Percentiles rank a stretch among this genome's conserved stretches.
phyloP scores from a whole-genome alignment of 2,888 invertebrate species.

The Cyclophora albipunctata region DNA sequence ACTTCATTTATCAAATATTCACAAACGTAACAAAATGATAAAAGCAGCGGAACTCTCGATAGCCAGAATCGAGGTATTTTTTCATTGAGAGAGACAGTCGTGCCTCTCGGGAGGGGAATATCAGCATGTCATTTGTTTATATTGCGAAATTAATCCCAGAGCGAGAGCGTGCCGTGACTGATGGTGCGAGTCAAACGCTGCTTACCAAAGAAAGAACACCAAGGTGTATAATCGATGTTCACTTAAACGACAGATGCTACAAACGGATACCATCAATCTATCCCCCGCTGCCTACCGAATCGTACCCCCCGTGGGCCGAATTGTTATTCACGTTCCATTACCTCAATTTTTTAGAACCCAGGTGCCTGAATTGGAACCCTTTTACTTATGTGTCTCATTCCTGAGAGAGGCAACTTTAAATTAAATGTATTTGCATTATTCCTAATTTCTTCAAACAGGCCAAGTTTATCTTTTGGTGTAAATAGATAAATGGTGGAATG shows the following conservation, averaged over 20 bases:
- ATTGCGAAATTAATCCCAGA: slow-evolving; percentile 56
- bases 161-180: slow-evolving; percentile 51
- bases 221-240: slow-evolving; percentile 70
- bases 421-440: slow-evolving; percentile 59
- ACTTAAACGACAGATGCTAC: slow-evolving; percentile 73
- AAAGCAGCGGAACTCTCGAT: slow-evolving; percentile 33
- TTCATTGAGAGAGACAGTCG: slow-evolving; percentile 28
- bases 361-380: slow-evolving; percentile 68
- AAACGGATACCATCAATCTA: slow-evolving; percentile 72
- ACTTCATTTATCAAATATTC: slow-evolving; percentile 42
- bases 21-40: slow-evolving; percentile 41
- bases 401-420: slow-evolving; percentile 59
- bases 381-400: slow-evolving; percentile 67
- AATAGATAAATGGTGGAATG: slow-evolving; percentile 3
- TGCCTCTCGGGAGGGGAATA: slow-evolving; percentile 34
- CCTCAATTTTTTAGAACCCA: slow-evolving; percentile 71
- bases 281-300: slow-evolving; percentile 32
- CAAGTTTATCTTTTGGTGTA: slow-evolving; percentile 16
- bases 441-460: slow-evolving; percentile 30
- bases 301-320: slow-evolving; percentile 48
- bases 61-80: slow-evolving; percentile 37
- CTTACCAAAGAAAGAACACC: slow-evolving; percentile 64
- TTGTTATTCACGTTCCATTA: slow-evolving; percentile 75
- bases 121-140: slow-evolving; percentile 62
- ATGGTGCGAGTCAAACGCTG: slow-evolving; percentile 57